These are phyloP conservation scores for Piliocolobus tephrosceles DNA, from an alignment of 2,113 vertebrate genomes.

Conservation along the genomic window DNA sequence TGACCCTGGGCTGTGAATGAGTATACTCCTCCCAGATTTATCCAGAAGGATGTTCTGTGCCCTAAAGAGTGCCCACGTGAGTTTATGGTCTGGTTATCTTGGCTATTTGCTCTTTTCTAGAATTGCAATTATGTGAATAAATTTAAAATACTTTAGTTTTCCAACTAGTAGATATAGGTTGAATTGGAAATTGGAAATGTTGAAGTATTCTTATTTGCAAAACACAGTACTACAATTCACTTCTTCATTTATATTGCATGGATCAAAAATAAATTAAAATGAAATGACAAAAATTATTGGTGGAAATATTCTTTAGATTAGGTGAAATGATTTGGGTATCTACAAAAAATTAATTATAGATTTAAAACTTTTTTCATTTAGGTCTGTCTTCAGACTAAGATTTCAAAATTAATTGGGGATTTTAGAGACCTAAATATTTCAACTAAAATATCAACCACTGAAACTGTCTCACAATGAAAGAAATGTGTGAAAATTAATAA, in stretches of 20 bases:
- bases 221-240: neutral
- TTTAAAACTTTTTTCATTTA: slow-evolving; percentile 25
- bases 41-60: neutral
- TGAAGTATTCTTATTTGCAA: neutral
- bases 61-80: neutral
- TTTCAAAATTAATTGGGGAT: neutral
- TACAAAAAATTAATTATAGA: neutral
- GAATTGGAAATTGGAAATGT: neutral
- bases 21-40: neutral
- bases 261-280: neutral
- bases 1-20: neutral
- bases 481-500: neutral
- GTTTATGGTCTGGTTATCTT: neutral
- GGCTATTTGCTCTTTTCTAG: neutral
- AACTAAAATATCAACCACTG: neutral
- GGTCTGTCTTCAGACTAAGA: neutral
- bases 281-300: neutral
- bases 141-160: neutral
- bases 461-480: neutral
- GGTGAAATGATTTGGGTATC: neutral
- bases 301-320: neutral
- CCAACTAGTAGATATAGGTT: neutral
- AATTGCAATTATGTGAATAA: neutral
- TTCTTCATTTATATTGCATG: neutral
- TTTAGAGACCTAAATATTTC: neutral